Conservation (phyloP, 1,140 invertebrate species). For the Sminthurides bifidus region DNA sequence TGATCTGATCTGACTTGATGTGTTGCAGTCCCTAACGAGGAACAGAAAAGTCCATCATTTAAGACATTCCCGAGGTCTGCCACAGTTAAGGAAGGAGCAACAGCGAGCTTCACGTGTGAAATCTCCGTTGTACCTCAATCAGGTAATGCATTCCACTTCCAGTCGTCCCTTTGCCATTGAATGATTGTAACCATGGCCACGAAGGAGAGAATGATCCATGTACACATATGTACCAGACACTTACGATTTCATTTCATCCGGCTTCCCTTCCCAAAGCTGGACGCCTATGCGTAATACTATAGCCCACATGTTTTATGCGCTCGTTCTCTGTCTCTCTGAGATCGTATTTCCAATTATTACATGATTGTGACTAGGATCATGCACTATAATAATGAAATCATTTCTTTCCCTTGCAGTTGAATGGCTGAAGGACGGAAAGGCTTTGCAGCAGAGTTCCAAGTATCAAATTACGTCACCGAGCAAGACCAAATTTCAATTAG, state of each 20-base stretch:
- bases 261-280: too few relatives aligned
- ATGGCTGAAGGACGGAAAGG: slow-evolving; percentile 86
- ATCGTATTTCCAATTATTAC: too few relatives aligned
- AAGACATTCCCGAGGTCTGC: slow-evolving; percentile 77
- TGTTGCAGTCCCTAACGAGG: slow-evolving; percentile 69
- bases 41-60: slow-evolving; percentile 68
- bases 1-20: too few relatives aligned
- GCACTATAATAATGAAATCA: not conserved
- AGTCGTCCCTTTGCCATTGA: too few relatives aligned
- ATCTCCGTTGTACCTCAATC: slow-evolving; percentile 55
- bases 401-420: slow-evolving; percentile 41
- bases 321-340: too few relatives aligned
- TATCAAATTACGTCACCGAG: slow-evolving; percentile 55
- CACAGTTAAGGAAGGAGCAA: slow-evolving; percentile 68
- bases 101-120: slow-evolving; percentile 64
- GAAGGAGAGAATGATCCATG: too few relatives aligned
- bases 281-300: too few relatives aligned
- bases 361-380: not conserved
- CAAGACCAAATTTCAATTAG: slow-evolving; percentile 57
- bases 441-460: slow-evolving; percentile 60
- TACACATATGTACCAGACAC: too few relatives aligned
- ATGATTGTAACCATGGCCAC: too few relatives aligned
- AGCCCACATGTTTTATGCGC: too few relatives aligned
- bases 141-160: slow-evolving; percentile 41
- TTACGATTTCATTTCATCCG: too few relatives aligned